Evolutionary conservation across 2,797 vertebrate species (phyloP).

Genomic region (Lacerta agilis): DNA sequence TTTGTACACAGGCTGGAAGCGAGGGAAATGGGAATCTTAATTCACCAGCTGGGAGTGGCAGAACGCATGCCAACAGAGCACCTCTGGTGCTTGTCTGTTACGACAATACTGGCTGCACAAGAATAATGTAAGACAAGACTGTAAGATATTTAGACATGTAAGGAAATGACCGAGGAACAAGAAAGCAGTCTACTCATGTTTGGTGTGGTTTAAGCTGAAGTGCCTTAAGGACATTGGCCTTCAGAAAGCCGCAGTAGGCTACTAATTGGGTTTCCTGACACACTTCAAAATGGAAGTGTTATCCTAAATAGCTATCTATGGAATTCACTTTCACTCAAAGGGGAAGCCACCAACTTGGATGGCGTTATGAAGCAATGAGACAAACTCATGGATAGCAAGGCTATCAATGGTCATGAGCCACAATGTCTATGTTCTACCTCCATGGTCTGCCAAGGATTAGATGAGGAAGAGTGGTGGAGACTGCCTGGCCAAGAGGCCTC

Average conservation of each 20-base stretch:
- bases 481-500: too few relatives aligned
- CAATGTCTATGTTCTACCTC: too few relatives aligned
- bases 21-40: not conserved
- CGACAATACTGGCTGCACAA: not conserved
- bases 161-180: not conserved
- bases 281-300: not conserved
- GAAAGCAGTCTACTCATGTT: not conserved
- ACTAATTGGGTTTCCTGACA: not conserved
- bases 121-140: not conserved
- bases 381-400: too few relatives aligned
- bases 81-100: too few relatives aligned
- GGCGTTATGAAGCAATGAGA: too few relatives aligned
- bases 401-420: too few relatives aligned
- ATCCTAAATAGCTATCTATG: too few relatives aligned
- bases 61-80: not conserved
- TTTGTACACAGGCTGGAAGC: constrained; percentile 24
- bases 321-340: too few relatives aligned
- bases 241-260: not conserved
- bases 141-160: not conserved
- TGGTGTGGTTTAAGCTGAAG: not conserved
- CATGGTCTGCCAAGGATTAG: too few relatives aligned
- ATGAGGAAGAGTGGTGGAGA: too few relatives aligned
- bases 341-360: too few relatives aligned
- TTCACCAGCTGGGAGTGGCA: not conserved
- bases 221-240: not conserved